Base-by-base conservation (phyloP, 2,888 invertebrate genomes). In the Macaria liturata region DNA sequence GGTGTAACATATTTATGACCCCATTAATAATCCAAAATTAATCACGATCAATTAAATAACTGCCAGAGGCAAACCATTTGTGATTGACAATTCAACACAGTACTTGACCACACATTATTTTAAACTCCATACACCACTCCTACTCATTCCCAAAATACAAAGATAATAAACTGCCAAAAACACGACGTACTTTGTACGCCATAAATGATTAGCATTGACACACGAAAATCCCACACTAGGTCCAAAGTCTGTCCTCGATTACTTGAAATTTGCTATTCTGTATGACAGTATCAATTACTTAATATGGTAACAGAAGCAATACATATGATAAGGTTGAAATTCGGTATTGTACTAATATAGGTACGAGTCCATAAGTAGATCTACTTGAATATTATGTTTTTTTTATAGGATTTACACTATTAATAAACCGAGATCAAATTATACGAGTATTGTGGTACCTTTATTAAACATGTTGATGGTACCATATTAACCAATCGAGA, bases 41-140 rank as follows among this genome's bases (percentile, higher is more conserved):
- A 49, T 51, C 40, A 52, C 40, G 8, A 3, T 48, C 40, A 50
- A 44, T 54, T 44, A 51, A 54, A 20, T 34, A 9, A 37, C 40
- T 32, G 44, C 49, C 40, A 39, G 30, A 8, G 31, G n/a, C 49
- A 9, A 30, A 8, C n/a, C 31, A 4, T 48, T 37, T 46, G 46
- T 44, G 49, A 54, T 58, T 54, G 50, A 40, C 50, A 51, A 51
- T 54, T 37, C 34, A 32, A 9, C 4, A 42, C 32, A 43, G 39
- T 39, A 42, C 42, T 42, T 9, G 42, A 42, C 8, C 8, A 42
- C 42, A 42, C 42, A n/a, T 42, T 8, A 39, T 39, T 42, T 52
- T 42, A 47, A 55, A 52, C 40, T 32, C 59, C 59, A 59, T 55
- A 55, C 31, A 46, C 8, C 4, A 55, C 59, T 55, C 59, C 59